phyloP scores from a whole-genome alignment of 2,797 vertebrate species.

The Merluccius polli region DNA sequence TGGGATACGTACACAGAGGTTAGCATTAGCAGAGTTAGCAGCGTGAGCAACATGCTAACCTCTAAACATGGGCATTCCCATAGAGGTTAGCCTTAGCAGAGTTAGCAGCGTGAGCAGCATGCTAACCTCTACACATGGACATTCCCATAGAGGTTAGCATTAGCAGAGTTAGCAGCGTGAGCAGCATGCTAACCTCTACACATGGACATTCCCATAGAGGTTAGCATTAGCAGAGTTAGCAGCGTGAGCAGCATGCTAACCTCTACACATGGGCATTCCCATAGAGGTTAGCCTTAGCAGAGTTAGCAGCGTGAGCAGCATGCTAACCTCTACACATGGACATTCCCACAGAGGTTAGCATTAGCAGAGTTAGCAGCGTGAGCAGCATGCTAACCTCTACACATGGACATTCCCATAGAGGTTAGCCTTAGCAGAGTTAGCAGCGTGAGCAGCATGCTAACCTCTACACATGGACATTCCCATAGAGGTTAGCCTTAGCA shows the following conservation, averaged over 20 bases:
- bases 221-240: background rate
- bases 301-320: constrained; percentile 1
- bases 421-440: background rate
- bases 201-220: background rate
- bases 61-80: background rate
- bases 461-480: background rate
- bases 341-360: background rate
- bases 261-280: background rate
- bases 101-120: background rate
- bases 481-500: no score
- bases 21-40: background rate
- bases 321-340: background rate
- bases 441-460: constrained; percentile 6
- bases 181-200: background rate
- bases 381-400: background rate
- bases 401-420: background rate
- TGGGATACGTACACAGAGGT: constrained; percentile 50
- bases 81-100: background rate
- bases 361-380: background rate
- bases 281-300: no score
- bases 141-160: background rate
- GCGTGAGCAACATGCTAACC: constrained; percentile 3
- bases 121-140: background rate
- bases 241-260: constrained; percentile 8
- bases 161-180: no score